Evolutionary conservation across 2,888 invertebrate species (phyloP).

Genomic region (Crepidodera aurea): DNA sequence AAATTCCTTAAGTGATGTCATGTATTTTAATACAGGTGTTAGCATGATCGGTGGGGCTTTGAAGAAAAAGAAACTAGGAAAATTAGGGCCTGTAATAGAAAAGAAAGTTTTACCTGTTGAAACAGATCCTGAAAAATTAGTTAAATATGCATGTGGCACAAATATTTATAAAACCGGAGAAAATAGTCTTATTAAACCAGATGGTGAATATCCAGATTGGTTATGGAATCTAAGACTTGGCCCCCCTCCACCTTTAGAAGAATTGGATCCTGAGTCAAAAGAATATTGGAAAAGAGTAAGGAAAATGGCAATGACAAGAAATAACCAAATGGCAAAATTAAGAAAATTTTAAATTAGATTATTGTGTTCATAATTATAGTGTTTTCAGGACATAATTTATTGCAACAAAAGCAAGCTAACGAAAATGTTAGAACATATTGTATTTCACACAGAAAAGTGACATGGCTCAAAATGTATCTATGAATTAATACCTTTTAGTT

Average conservation of each 20-base stretch:
- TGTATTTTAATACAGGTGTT: conserved; percentile 48
- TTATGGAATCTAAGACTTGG: conserved; percentile 80
- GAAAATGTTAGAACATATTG: too few species aligned
- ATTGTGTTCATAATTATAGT: neutral
- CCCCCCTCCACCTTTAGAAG: conserved; percentile 70
- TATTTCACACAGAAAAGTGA: too few species aligned
- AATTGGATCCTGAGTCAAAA: conserved; percentile 80
- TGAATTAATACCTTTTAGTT: too few species aligned
- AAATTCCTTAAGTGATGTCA: too few species aligned
- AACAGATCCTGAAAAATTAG: conserved; percentile 79
- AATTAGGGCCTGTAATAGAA: conserved; percentile 70
- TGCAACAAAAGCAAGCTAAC: too few species aligned
- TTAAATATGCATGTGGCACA: conserved; percentile 83
- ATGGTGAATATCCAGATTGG: conserved; percentile 92
- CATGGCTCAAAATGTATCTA: too few species aligned
- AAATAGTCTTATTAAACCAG: conserved; percentile 79
- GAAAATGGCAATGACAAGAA: conserved; percentile 69
- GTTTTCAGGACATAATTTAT: too few species aligned
- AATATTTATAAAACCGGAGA: conserved; percentile 83
- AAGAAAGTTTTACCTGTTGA: conserved; percentile 83
- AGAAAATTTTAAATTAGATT: conserved; percentile 66
- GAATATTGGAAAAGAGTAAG: conserved; percentile 83
- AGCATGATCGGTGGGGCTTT: conserved; percentile 58
- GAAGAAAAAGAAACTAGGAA: conserved; percentile 72
- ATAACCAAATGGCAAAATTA: conserved; percentile 70